These are phyloP conservation scores for Eristalinus sepulchralis DNA, from an alignment of 2,888 invertebrate genomes.

Conservation along the genomic window DNA sequence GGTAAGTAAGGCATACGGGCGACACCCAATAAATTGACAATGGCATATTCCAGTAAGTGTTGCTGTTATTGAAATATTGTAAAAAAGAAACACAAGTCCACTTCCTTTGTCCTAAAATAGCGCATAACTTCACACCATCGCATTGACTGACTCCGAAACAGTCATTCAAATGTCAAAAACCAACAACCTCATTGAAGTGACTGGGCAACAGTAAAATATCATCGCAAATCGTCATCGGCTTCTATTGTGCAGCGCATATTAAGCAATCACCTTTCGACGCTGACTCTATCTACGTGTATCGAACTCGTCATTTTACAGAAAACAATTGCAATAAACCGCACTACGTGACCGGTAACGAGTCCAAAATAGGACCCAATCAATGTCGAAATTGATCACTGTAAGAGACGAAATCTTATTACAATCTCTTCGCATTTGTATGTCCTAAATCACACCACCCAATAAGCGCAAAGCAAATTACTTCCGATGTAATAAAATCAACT, in stretches of 20 bases:
- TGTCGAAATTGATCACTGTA: conserved; percentile 2
- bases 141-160: background rate
- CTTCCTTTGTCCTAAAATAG: background rate
- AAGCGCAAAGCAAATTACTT: conserved; percentile 8
- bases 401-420: background rate
- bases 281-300: background rate
- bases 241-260: background rate
- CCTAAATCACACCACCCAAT: background rate
- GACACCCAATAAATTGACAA: too few species aligned
- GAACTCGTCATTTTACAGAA: background rate
- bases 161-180: background rate
- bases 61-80: too few species aligned
- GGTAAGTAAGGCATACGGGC: too few species aligned
- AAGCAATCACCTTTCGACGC: background rate
- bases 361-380: background rate
- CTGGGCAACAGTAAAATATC: background rate
- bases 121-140: background rate
- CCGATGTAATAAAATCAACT: background rate
- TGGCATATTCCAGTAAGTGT: too few species aligned
- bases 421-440: background rate
- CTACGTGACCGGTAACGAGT: background rate
- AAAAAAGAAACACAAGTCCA: background rate
- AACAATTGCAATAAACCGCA: background rate
- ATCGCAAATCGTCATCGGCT: conserved; percentile 5
- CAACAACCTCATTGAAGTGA: background rate